phyloP scores from a whole-genome alignment of 92 coral and sea anemone genomes.

The Desmophyllum pertusum region DNA sequence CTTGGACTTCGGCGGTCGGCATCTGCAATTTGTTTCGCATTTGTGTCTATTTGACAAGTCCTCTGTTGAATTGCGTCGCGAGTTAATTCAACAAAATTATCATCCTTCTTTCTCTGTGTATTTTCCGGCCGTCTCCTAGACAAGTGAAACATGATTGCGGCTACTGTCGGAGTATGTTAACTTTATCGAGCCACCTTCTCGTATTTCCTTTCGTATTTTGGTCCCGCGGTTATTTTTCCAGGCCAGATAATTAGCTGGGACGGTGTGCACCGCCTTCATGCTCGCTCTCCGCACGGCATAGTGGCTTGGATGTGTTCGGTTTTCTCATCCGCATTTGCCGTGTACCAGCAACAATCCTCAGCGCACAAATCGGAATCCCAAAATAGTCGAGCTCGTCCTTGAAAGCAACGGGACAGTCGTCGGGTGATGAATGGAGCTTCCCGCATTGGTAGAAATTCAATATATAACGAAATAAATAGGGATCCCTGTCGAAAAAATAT shows the following conservation, averaged over 20 bases:
- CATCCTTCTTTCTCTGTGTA: neutral
- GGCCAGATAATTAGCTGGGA: slow-evolving; percentile 16
- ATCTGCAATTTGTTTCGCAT: slow-evolving; percentile 6
- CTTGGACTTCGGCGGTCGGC: neutral
- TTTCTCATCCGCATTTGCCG: slow-evolving; percentile 38
- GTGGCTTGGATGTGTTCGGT: slow-evolving; percentile 33
- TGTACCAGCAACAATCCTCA: slow-evolving; percentile 78
- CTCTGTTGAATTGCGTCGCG: slow-evolving; percentile 2
- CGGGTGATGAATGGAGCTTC: slow-evolving; percentile 77
- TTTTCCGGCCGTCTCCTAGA: neutral
- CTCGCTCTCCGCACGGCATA: slow-evolving; percentile 36
- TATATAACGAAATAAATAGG: slow-evolving; percentile 85
- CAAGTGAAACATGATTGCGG: neutral
- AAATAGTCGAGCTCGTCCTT: slow-evolving; percentile 85
- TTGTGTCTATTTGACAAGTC: neutral
- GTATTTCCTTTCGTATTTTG: neutral
- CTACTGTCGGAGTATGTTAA: neutral
- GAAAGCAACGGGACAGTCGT: slow-evolving; percentile 87
- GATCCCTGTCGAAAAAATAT: slow-evolving; percentile 91
- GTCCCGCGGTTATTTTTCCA: slow-evolving; percentile 5
- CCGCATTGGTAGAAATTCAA: slow-evolving; percentile 83
- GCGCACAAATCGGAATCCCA: slow-evolving; percentile 77
- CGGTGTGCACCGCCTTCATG: slow-evolving; percentile 30
- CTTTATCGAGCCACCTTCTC: neutral
- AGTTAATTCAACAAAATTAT: slow-evolving; percentile 1